Percentiles rank a stretch among this genome's conserved stretches.
phyloP scores from a whole-genome alignment of 2,113 vertebrate genomes.

The Butorides virescens region DNA sequence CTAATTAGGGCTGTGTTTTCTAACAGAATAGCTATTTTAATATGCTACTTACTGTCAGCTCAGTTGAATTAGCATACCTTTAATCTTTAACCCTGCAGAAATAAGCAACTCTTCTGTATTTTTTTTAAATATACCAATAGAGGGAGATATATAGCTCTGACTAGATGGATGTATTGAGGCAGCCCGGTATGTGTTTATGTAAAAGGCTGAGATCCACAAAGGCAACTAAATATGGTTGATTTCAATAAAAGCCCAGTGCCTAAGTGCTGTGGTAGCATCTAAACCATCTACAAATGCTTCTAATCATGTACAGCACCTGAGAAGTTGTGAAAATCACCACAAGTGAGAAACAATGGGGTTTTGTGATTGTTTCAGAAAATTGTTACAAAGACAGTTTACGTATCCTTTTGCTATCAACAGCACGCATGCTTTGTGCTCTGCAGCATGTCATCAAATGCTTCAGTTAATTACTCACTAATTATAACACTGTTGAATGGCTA shows the following conservation, averaged over 20 bases:
- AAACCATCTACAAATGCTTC: not conserved
- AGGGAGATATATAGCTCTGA: not conserved
- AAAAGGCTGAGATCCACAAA: not conserved
- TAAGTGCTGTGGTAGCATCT: not conserved
- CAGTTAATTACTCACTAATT: constrained; percentile 81
- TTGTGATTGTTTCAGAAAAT: constrained; percentile 14
- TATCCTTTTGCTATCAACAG: constrained; percentile 57
- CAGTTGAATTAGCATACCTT: not conserved
- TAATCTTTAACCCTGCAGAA: not conserved
- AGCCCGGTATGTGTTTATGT: not conserved
- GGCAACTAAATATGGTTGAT: not conserved
- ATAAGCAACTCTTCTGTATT: not conserved
- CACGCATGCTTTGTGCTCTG: constrained; percentile 58
- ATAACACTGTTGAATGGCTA: constrained; percentile 74
- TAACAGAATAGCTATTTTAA: not conserved
- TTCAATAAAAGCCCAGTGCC: not conserved
- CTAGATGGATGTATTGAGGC: not conserved
- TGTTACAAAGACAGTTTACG: constrained; percentile 24
- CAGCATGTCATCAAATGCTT: constrained; percentile 67
- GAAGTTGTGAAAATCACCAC: not conserved
- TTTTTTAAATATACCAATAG: not conserved
- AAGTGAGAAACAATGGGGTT: not conserved
- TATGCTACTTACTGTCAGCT: not conserved
- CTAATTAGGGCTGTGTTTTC: not conserved
- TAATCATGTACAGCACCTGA: not conserved